Evolutionary conservation across 1,140 invertebrate species (phyloP).

Genomic region (Camponotus vicinus): DNA sequence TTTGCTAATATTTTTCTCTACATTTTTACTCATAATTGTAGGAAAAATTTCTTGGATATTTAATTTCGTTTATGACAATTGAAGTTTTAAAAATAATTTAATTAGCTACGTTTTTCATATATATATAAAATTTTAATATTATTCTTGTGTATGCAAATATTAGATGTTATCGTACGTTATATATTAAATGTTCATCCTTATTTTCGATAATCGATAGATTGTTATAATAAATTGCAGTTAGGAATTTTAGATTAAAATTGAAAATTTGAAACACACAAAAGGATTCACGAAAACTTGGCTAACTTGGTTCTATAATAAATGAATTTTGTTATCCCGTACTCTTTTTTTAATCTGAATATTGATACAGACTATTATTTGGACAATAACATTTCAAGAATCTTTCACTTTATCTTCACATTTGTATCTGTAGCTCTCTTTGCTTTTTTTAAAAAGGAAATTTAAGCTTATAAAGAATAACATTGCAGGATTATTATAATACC

Average conservation of each 20-base stretch:
- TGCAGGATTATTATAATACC: slow-evolving; percentile 14
- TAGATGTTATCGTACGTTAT: too few species aligned
- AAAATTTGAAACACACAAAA: neutral
- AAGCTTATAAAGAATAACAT: neutral
- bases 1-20: too few species aligned
- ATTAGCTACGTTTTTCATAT: too few species aligned
- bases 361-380: neutral
- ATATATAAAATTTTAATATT: neutral
- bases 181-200: neutral
- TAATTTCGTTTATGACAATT: too few species aligned
- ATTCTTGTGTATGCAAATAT: neutral
- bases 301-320: neutral
- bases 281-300: neutral
- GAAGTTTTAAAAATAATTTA: too few species aligned
- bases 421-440: too few species aligned
- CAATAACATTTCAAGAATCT: neutral
- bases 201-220: neutral
- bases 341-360: neutral
- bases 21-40: too few species aligned
- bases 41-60: too few species aligned
- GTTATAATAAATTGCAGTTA: neutral
- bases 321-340: neutral
- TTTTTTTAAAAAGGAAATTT: neutral
- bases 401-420: neutral
- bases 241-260: neutral